These are phyloP conservation scores for Pristionchus mayeri DNA, from an alignment of 2,888 invertebrate species.

Conservation along the genomic window DNA sequence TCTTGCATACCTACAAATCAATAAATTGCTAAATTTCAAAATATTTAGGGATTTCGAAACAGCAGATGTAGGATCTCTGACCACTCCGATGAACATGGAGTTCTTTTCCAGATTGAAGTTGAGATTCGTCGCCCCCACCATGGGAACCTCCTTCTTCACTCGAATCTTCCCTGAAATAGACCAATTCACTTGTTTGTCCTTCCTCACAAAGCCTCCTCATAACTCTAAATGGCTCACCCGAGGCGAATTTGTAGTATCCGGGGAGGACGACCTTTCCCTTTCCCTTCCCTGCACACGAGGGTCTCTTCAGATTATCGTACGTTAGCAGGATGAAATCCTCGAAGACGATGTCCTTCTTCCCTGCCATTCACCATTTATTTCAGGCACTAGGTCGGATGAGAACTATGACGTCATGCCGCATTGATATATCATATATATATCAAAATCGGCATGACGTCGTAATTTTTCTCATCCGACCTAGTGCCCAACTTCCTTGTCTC, in stretches of 20 bases:
- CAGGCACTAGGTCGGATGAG: too few relatives aligned
- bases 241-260: constrained; percentile 22
- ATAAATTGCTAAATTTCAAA: not conserved
- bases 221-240: not conserved
- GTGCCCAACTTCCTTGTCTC: too few relatives aligned
- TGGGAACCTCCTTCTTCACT: not conserved
- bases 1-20: constrained; percentile 13
- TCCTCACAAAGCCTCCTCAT: not conserved
- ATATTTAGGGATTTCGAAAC: not conserved
- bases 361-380: too few relatives aligned
- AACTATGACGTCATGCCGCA: too few relatives aligned
- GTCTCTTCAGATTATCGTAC: constrained; percentile 41
- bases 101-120: constrained; percentile 45
- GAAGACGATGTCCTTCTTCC: constrained; percentile 48
- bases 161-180: not conserved
- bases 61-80: too few relatives aligned
- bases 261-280: constrained; percentile 27
- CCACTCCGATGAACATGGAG: constrained; percentile 41
- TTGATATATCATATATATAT: too few relatives aligned
- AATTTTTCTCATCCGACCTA: too few relatives aligned
- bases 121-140: constrained; percentile 22
- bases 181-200: not conserved
- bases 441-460: too few relatives aligned
- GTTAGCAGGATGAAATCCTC: constrained; percentile 46
- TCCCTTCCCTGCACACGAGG: constrained; percentile 11